These are phyloP conservation scores for Rhabdophis nuchalis DNA, from an alignment of 2,797 vertebrate species.

Conservation along the genomic window DNA sequence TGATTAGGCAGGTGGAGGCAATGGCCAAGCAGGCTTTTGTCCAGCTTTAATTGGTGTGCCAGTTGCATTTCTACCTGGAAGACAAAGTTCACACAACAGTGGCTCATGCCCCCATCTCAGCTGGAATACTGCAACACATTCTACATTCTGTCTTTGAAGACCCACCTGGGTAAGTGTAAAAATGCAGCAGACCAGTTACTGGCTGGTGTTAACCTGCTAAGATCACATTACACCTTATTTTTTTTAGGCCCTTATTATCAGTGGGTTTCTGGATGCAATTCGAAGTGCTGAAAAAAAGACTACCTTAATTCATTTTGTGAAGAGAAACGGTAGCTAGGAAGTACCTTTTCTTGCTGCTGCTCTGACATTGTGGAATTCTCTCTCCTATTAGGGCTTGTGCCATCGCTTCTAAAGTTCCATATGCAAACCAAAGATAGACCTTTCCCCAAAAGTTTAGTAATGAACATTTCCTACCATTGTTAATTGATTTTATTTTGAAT, in stretches of 20 bases:
- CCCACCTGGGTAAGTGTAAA: background rate
- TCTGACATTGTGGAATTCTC: background rate
- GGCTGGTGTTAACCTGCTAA: background rate
- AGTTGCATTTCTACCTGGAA: background rate
- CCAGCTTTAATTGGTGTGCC: background rate
- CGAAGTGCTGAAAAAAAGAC: background rate
- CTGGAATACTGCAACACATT: background rate
- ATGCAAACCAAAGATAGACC: background rate
- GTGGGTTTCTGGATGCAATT: background rate
- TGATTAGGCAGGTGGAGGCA: background rate
- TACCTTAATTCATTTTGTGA: background rate
- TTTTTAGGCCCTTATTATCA: background rate
- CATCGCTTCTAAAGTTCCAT: background rate
- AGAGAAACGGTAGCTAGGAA: background rate
- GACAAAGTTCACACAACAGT: background rate
- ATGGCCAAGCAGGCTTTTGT: background rate
- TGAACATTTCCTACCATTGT: background rate
- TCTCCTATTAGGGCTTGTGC: background rate
- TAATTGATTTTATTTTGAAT: background rate
- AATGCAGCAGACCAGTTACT: background rate
- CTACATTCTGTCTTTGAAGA: background rate
- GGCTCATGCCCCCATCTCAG: background rate
- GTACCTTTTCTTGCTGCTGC: background rate
- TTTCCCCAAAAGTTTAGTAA: background rate
- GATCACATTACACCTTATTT: background rate